Conservation (phyloP, 2,888 invertebrate genomes). For the Agrochola macilenta region DNA sequence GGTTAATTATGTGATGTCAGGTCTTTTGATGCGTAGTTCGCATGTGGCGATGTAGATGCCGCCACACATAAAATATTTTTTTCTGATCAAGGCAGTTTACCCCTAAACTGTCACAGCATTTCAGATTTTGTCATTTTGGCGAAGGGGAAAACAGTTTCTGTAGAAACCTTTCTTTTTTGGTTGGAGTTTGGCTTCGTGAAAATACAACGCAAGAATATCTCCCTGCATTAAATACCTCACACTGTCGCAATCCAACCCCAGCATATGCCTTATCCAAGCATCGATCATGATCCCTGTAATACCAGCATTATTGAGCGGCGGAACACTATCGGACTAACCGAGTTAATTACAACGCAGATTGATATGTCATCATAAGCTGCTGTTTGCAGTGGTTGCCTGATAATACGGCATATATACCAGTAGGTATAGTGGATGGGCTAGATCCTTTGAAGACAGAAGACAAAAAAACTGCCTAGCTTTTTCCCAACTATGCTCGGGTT, state of each 20-base stretch:
- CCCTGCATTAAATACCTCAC: not conserved
- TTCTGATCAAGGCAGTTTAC: too few species aligned
- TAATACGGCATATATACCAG: conserved; percentile 18
- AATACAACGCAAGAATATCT: not conserved
- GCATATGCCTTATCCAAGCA: conserved; percentile 63
- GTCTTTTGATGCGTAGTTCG: too few species aligned
- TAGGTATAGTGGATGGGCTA: not conserved
- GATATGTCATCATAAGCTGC: conserved; percentile 68
- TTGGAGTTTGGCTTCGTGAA: too few species aligned
- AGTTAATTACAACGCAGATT: conserved; percentile 79
- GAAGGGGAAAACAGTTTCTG: not conserved
- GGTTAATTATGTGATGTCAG: too few species aligned
- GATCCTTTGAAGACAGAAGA: not conserved
- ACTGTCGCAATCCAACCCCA: not conserved
- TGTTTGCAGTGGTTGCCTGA: conserved; percentile 54
- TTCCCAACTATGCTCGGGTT: too few species aligned
- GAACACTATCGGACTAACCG: conserved; percentile 77
- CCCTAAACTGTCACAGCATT: not conserved
- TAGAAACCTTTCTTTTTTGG: too few species aligned
- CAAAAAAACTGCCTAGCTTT: too few species aligned
- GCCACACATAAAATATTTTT: too few species aligned
- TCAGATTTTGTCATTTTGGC: not conserved
- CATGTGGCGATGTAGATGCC: too few species aligned
- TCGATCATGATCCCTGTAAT: conserved; percentile 37
- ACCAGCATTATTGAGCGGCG: conserved; percentile 69